Evolutionary conservation across 2,113 vertebrate species (phyloP).

Genomic region (Elgaria multicarinata): DNA sequence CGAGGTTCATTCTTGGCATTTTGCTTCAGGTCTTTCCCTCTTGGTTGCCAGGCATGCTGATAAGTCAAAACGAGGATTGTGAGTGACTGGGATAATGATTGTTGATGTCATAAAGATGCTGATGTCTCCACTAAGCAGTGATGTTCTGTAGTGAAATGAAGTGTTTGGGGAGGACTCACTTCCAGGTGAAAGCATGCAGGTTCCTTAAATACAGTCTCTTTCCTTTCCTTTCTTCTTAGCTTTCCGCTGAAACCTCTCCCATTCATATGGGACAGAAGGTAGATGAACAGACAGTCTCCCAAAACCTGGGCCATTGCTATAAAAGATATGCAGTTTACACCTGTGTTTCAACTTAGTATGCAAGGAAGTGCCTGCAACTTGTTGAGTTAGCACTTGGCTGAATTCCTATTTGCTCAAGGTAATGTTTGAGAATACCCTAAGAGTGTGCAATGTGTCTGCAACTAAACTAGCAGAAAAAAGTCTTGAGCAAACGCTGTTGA

Average conservation of each 20-base stretch:
- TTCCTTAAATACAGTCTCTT: not conserved
- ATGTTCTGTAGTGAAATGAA: not conserved
- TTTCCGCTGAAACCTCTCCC: not conserved
- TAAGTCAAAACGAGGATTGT: not conserved
- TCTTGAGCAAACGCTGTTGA: slow-evolving; percentile 40
- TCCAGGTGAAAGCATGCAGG: not conserved
- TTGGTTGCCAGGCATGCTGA: too few relatives aligned
- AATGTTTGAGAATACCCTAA: not conserved
- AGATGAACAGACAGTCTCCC: not conserved
- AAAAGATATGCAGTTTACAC: too few relatives aligned
- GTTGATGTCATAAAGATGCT: not conserved
- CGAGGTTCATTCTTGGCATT: not conserved
- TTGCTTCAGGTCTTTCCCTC: not conserved
- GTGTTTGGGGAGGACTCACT: not conserved
- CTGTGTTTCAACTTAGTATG: not conserved
- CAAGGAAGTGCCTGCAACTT: not conserved
- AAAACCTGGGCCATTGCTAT: not conserved
- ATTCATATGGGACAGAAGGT: not conserved
- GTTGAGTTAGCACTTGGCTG: slow-evolving; percentile 12
- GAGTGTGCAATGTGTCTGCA: not conserved
- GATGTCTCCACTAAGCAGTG: not conserved
- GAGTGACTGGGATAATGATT: not conserved
- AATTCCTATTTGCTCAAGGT: slow-evolving; percentile 7
- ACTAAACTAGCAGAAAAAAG: not conserved
- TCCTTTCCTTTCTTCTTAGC: not conserved